Conservation (phyloP, 1,140 invertebrate genomes). For the Dinothrombium tinctorium region DNA sequence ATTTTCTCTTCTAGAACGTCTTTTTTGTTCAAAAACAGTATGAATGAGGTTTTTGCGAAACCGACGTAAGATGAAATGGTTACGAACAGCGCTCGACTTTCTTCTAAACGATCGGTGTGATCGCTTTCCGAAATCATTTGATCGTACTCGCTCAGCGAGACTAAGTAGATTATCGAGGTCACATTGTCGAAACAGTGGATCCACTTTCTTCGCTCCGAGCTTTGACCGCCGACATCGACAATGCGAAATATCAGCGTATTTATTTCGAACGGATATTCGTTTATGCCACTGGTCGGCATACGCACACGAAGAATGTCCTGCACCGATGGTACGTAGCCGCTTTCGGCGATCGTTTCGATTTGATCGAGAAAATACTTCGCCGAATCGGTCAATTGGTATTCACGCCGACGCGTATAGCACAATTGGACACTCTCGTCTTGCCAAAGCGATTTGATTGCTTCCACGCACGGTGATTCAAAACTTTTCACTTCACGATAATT, state of each 20-base stretch:
- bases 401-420: conserved; percentile 69
- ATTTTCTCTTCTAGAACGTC: conserved; percentile 14
- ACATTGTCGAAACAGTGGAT: conserved; percentile 89
- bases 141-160: conserved; percentile 90
- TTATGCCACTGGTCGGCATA: conserved; percentile 90
- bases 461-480: conserved; percentile 28
- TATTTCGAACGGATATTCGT: conserved; percentile 75
- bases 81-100: conserved; percentile 88
- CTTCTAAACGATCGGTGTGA: conserved; percentile 72
- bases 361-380: conserved; percentile 81
- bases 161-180: conserved; percentile 83
- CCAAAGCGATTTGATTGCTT: conserved; percentile 56
- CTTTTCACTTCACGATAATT: conserved; percentile 24
- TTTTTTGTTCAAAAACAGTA: conserved; percentile 89
- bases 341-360: conserved; percentile 54
- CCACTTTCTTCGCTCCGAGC: conserved; percentile 94
- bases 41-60: conserved; percentile 77
- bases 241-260: conserved; percentile 88
- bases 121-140: conserved; percentile 81
- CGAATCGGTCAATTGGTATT: conserved; percentile 88
- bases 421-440: conserved; percentile 58
- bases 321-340: conserved; percentile 64
- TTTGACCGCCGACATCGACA: conserved; percentile 90
- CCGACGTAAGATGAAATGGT: conserved; percentile 88
- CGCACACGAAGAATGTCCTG: conserved; percentile 82